Conservation (phyloP, 92 coral and sea anemone species). For the Epizoanthus ramosus region DNA sequence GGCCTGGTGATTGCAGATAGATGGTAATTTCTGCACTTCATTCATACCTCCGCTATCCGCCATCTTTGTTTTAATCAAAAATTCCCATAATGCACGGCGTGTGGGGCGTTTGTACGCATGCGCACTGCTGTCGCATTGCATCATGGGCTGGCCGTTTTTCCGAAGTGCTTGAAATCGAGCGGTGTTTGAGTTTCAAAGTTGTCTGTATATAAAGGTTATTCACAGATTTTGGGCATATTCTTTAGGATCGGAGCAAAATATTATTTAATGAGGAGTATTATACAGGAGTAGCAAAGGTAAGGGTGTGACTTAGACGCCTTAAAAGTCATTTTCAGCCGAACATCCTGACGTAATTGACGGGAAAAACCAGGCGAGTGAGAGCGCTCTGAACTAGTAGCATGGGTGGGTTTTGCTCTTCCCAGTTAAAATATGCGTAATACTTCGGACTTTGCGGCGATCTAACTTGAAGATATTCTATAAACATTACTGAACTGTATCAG, state of each 20-base stretch:
- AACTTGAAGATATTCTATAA: constrained; percentile 17
- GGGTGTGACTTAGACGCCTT: constrained; percentile 46
- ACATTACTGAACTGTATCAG: constrained; percentile 10
- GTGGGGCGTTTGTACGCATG: constrained; percentile 65
- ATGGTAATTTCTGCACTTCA: not conserved
- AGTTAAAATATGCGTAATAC: constrained; percentile 85
- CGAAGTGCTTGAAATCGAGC: constrained; percentile 95
- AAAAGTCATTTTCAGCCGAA: constrained; percentile 27
- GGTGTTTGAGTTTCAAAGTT: constrained; percentile 93
- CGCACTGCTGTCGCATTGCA: constrained; percentile 76
- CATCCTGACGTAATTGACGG: constrained; percentile 55
- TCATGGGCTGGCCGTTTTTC: constrained; percentile 97
- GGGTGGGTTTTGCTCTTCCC: constrained; percentile 91
- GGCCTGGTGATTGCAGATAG: constrained; percentile 71
- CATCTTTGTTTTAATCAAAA: constrained; percentile 59
- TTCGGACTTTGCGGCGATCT: constrained; percentile 45
- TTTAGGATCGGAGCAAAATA: constrained; percentile 47
- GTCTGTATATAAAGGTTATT: constrained; percentile 61
- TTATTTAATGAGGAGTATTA: constrained; percentile 71
- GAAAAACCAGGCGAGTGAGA: constrained; percentile 45
- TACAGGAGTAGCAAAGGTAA: constrained; percentile 58
- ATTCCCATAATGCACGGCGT: constrained; percentile 41
- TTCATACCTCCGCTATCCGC: constrained; percentile 49
- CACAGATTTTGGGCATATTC: constrained; percentile 58
- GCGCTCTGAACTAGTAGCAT: constrained; percentile 62